A percentile compares a stretch with the other conserved stretches of the same genome.
Conservation (phyloP, 2,797 vertebrate genomes). For the Urophycis tenuis region DNA sequence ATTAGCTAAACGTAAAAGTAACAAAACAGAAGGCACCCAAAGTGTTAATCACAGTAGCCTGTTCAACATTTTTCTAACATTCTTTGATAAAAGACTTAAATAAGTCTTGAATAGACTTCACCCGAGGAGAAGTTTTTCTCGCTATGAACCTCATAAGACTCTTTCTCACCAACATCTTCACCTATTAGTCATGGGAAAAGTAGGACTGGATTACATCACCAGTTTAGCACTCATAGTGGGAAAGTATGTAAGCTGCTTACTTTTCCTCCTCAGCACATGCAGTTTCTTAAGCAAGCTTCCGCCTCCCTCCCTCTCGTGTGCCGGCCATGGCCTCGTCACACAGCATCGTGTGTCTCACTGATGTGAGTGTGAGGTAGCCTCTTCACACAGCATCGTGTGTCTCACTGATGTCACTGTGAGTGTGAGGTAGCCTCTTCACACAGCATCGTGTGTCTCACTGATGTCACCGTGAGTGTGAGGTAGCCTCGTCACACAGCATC, state of each 20-base stretch:
- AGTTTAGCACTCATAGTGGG: conserved; percentile 30
- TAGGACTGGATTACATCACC: conserved; percentile 54
- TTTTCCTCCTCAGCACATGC: conserved; percentile 24
- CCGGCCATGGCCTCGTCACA: conserved; percentile 25
- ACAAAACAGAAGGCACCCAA: not conserved
- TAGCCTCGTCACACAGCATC: conserved; percentile 27
- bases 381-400: conserved; percentile 24
- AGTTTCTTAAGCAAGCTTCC: not conserved
- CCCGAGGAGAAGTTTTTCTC: not conserved
- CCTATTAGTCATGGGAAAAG: not conserved
- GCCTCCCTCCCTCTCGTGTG: not conserved
- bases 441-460: conserved; percentile 5
- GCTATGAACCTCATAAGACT: not conserved
- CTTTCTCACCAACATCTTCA: not conserved
- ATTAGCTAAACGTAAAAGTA: not conserved
- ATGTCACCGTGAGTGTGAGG: too few relatives aligned
- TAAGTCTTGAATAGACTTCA: not conserved
- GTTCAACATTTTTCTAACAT: not conserved
- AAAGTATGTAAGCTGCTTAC: conserved; percentile 63
- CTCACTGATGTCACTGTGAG: too few relatives aligned
- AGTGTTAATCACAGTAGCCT: not conserved
- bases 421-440: conserved; percentile 30
- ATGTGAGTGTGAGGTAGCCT: too few relatives aligned
- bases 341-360: not conserved
- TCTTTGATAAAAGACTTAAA: not conserved